phyloP scores from a whole-genome alignment of 2,888 invertebrate species.

The Agrilus biguttatus region DNA sequence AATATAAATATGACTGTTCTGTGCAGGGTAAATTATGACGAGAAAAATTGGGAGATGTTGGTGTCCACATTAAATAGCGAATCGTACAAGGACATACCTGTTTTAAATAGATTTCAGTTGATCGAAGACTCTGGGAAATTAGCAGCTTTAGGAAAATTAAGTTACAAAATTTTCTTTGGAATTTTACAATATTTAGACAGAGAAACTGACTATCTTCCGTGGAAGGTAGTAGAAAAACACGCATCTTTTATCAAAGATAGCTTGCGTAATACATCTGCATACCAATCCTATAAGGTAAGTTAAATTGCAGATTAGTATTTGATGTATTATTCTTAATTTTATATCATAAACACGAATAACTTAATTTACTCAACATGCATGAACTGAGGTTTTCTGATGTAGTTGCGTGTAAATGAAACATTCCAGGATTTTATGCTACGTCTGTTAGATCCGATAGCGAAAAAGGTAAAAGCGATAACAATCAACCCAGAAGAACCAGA shows the following conservation, averaged over 20 bases:
- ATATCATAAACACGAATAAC: no score
- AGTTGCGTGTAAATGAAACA: no score
- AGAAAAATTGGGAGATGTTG: constrained; percentile 57
- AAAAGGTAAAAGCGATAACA: no score
- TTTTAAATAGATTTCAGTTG: constrained; percentile 65
- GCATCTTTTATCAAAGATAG: constrained; percentile 42
- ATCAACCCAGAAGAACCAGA: no score
- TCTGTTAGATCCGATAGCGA: no score
- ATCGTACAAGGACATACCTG: constrained; percentile 41
- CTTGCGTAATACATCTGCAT: constrained; percentile 43
- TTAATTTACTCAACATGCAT: no score
- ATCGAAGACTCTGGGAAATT: constrained; percentile 65
- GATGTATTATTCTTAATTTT: no score
- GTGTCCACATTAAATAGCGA: constrained; percentile 39
- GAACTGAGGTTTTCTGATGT: no score
- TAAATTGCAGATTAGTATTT: background rate
- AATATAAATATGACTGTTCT: constrained; percentile 56
- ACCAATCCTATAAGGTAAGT: constrained; percentile 46
- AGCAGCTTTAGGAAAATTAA: constrained; percentile 47
- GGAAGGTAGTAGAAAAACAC: constrained; percentile 45
- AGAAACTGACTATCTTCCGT: constrained; percentile 48
- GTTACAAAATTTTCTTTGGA: constrained; percentile 47
- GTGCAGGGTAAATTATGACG: constrained; percentile 66
- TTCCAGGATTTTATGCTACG: no score
- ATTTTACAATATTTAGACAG: constrained; percentile 33